Conservation (phyloP, 2,797 vertebrate species). For the Characodon lateralis region DNA sequence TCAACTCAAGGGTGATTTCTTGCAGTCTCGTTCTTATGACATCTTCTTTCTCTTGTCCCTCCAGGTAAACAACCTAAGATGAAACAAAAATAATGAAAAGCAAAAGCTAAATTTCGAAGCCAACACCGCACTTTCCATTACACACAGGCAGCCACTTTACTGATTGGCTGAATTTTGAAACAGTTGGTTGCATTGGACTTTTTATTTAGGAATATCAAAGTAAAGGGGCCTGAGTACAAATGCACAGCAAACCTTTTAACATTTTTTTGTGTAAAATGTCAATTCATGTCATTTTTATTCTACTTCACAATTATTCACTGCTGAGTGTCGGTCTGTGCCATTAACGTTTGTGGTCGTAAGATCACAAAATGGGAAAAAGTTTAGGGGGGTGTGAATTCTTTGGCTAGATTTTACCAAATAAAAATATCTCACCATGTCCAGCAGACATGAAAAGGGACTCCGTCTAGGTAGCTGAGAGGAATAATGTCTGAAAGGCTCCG, state of each 20-base stretch:
- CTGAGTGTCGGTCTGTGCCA: too few relatives aligned
- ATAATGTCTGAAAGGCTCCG: not conserved
- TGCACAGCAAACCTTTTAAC: too few relatives aligned
- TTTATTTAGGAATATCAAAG: not conserved
- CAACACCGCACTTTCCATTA: not conserved
- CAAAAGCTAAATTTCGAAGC: not conserved
- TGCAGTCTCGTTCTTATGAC: not conserved
- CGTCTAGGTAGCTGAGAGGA: not conserved
- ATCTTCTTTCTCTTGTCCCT: not conserved
- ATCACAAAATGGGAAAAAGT: not conserved
- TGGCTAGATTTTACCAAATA: not conserved
- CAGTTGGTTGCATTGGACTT: too few relatives aligned
- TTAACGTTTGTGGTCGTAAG: too few relatives aligned
- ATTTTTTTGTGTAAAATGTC: too few relatives aligned
- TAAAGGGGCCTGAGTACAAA: too few relatives aligned
- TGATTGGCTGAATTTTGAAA: too few relatives aligned
- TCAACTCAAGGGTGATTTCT: accelerated
- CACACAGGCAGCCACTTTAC: too few relatives aligned
- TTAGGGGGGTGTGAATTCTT: too few relatives aligned
- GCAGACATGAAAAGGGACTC: conserved; percentile 27
- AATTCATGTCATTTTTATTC: too few relatives aligned
- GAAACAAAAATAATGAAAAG: not conserved
- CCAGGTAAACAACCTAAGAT: not conserved
- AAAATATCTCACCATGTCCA: conserved; percentile 28
- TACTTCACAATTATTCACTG: too few relatives aligned